Percentiles rank a stretch among this genome's conserved stretches.
Conservation (phyloP, 1,140 invertebrate species). For the Zaprionus capensis region DNA sequence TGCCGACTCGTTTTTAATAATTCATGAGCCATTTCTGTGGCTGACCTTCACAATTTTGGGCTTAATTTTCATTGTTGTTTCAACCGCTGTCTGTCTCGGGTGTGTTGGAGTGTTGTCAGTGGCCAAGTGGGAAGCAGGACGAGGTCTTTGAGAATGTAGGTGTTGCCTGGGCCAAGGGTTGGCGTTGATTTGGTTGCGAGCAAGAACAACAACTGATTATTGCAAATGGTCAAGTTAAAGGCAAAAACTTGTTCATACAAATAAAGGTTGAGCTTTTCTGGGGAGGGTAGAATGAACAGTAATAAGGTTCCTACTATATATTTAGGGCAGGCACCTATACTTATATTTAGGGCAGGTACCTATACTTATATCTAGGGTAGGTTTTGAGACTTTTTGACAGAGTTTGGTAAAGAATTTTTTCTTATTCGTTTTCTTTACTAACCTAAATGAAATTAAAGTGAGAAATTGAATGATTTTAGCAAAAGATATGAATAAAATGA, state of each 20-base stretch:
- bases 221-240: not conserved
- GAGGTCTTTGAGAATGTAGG: not conserved
- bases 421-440: no score
- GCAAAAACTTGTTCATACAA: not conserved
- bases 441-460: no score
- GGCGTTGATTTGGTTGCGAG: not conserved
- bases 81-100: conserved; percentile 22
- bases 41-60: conserved; percentile 73
- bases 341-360: no score
- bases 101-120: not conserved
- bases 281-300: no score
- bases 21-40: conserved; percentile 55
- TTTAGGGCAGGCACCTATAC: no score
- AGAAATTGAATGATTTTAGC: no score
- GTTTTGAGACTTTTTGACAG: no score
- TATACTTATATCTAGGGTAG: no score
- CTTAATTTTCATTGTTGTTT: conserved; percentile 58
- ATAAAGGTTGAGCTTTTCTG: not conserved
- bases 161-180: not conserved
- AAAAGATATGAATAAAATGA: no score
- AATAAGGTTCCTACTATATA: no score
- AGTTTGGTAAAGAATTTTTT: no score
- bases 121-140: not conserved
- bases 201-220: conserved; percentile 9
- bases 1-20: conserved; percentile 53